Evolutionary conservation across 2,113 vertebrate genomes (phyloP).

Genomic region (Nibea coibor): DNA sequence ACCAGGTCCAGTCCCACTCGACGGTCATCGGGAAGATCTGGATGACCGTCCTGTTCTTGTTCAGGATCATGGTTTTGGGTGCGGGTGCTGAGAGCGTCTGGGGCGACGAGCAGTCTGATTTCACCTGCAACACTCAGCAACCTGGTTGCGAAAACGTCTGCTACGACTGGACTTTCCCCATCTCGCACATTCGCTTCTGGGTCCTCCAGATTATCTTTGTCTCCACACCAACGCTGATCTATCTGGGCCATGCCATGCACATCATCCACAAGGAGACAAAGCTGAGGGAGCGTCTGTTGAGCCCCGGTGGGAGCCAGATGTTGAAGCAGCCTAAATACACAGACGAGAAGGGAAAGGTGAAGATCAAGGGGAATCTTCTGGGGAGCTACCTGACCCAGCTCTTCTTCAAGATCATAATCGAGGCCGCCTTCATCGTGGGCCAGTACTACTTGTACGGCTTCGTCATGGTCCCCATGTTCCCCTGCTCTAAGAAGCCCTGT

Average conservation of each 20-base stretch:
- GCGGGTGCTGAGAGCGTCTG: constrained; percentile 86
- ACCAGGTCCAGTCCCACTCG: constrained; percentile 86
- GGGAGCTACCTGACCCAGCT: constrained; percentile 84
- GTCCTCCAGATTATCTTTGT: constrained; percentile 98
- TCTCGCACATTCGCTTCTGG: constrained; percentile 91
- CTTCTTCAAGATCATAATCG: constrained; percentile 84
- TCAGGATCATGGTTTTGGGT: constrained; percentile 87
- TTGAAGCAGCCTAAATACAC: constrained; percentile 83
- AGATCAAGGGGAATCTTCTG: constrained; percentile 83
- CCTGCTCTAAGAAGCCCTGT: constrained; percentile 83
- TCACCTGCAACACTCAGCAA: constrained; percentile 86
- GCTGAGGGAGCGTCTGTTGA: constrained; percentile 80
- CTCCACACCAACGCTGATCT: constrained; percentile 93
- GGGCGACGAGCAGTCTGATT: constrained; percentile 87
- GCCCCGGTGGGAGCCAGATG: constrained; percentile 16
- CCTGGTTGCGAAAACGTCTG: constrained; percentile 89
- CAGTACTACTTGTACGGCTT: constrained; percentile 89
- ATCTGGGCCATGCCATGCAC: constrained; percentile 93
- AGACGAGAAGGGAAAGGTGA: constrained; percentile 83
- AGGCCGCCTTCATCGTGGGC: constrained; percentile 83
- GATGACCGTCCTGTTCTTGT: constrained; percentile 88
- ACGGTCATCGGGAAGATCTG: constrained; percentile 88
- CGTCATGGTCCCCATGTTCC: constrained; percentile 85
- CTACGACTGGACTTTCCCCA: constrained; percentile 87
- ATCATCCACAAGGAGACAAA: constrained; percentile 91